Percentiles rank a stretch among this genome's conserved stretches.
Evolutionary conservation across 2,888 invertebrate genomes (phyloP).

Genomic region (Drosophila tanythrix): DNA sequence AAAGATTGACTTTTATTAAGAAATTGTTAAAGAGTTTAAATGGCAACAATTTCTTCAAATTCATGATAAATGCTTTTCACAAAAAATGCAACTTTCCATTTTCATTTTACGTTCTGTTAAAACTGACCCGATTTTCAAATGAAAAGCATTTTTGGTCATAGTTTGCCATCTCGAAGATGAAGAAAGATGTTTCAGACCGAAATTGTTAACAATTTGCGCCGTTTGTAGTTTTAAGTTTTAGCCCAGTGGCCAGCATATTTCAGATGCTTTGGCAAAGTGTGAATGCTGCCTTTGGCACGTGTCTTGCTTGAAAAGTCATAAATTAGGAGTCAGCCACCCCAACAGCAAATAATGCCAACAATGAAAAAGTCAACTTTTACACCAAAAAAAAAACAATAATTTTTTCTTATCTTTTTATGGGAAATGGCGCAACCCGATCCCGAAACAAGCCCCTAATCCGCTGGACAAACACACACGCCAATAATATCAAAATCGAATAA

Average conservation of each 20-base stretch:
- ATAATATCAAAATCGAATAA: constrained; percentile 73
- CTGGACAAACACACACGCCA: constrained; percentile 66
- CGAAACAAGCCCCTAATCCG: constrained; percentile 43
- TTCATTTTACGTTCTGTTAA: neutral
- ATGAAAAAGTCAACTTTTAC: constrained; percentile 33
- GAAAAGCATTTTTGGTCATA: neutral
- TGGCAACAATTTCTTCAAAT: neutral
- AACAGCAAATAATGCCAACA: neutral
- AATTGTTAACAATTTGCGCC: neutral
- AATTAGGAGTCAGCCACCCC: constrained; percentile 31
- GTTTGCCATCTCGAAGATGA: neutral
- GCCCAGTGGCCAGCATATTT: constrained; percentile 3
- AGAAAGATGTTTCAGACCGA: neutral
- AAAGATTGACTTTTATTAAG: neutral
- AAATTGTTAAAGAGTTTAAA: neutral
- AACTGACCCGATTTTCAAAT: neutral
- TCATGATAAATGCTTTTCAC: neutral
- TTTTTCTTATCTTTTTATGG: constrained; percentile 64
- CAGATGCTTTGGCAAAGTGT: neutral
- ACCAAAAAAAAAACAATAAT: constrained; percentile 21
- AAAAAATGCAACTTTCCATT: neutral
- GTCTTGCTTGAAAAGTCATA: constrained; percentile 51
- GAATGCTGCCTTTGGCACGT: constrained; percentile 31
- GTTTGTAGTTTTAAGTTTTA: neutral
- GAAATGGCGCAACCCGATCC: constrained; percentile 43